Evolutionary conservation across 2,888 invertebrate genomes (phyloP), one percentile per base, ranked within the genome.

Genomic region (Diaperis boleti): DNA sequence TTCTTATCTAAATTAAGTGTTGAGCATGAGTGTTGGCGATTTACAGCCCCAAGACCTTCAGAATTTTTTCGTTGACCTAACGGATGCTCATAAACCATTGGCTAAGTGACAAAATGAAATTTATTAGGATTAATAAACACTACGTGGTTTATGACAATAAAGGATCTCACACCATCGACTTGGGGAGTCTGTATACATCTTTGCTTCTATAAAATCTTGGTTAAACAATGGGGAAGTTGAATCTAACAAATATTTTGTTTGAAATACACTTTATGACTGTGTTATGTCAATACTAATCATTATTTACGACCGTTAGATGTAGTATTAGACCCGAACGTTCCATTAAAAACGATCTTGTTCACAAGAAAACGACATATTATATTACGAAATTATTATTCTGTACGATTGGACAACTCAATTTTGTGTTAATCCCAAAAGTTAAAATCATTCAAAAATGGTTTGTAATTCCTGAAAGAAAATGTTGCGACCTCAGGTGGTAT

Each of bases 161-260:
- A 62, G 62, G 63, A 37, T 35, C 26, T 37, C 29, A 10, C 35
- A 47, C 20, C 31, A 26, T 56, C 70, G 54, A 67, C 71, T 45
- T 71, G 71, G 69, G 69, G 67, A 68, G 68, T 70, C 70, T 61
- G 49, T 54, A 64, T 66, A 68, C 60, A 59, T 64, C 62, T 64
- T 54, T 62, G 61, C 47, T 62, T 55, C 52, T 39, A 61, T 64
- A 55, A 61, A 54, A 37, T 56, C 33, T 50, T 56, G 60, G 29
- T 55, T 61, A 61, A 50, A 60, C 60, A 60, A 60, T 60, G 15
- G 47, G 54, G 39, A 33, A 26, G 37, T 37, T 39, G 11, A 14
- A 26, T 14, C 20, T 20, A 45, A 63, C 59, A 55, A 63, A 63
- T 63, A 63, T 63, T 63, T 63, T 54, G 59, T 59, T 63, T 63